Percentiles rank a stretch among this genome's conserved stretches.
phyloP scores from a whole-genome alignment of 2,113 vertebrate genomes.

The Vidua macroura region DNA sequence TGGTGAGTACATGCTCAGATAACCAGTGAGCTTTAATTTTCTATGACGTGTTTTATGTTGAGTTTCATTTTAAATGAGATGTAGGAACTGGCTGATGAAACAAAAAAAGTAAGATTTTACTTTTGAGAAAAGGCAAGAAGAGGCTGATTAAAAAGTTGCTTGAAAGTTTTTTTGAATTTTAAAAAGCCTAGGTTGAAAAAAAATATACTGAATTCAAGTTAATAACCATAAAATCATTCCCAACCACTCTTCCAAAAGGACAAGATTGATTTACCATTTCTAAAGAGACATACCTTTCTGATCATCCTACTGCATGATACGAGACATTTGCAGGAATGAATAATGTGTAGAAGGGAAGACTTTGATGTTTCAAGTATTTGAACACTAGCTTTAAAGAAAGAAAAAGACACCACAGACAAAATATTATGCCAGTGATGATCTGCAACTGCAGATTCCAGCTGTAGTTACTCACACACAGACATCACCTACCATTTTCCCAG shows the following conservation, averaged over 20 bases:
- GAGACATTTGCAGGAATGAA: conserved; percentile 28
- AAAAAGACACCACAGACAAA: neutral
- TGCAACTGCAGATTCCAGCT: neutral
- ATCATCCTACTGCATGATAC: conserved; percentile 1
- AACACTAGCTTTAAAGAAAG: conserved; percentile 2
- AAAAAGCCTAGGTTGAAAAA: neutral
- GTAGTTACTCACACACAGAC: neutral
- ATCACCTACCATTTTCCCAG: neutral
- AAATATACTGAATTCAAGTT: neutral
- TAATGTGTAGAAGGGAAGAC: conserved; percentile 9
- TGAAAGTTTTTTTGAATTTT: neutral
- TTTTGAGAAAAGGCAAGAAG: neutral
- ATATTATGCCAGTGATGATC: neutral
- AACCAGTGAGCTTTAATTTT: neutral
- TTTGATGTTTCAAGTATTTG: conserved; percentile 40
- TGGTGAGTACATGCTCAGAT: neutral
- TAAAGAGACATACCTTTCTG: conserved; percentile 31
- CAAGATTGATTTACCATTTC: conserved; percentile 23
- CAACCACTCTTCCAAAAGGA: conserved; percentile 2
- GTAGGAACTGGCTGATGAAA: neutral
- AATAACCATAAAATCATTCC: conserved; percentile 24
- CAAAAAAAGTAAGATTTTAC: neutral
- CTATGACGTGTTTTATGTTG: neutral
- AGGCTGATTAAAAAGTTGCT: neutral
- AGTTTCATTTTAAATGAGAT: neutral